Conservation (phyloP, 1,140 invertebrate genomes). For the Halictus rubicundus region DNA sequence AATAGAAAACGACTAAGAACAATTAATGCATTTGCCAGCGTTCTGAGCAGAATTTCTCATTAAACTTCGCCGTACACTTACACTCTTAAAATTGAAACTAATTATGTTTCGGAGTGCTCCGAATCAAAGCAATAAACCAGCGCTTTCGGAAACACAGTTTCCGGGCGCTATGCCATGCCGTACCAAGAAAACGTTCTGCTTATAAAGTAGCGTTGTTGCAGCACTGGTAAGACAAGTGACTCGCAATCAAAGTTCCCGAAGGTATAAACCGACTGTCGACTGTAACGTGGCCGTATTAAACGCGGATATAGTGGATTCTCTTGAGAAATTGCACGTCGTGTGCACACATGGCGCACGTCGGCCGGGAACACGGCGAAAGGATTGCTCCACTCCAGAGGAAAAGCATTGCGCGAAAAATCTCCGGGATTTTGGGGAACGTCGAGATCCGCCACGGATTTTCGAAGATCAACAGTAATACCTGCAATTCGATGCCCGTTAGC, state of each 20-base stretch:
- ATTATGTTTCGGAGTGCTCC: too few species aligned
- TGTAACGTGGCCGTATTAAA: neutral
- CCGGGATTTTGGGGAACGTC: neutral
- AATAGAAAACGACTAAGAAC: too few species aligned
- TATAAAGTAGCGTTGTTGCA: neutral
- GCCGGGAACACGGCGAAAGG: neutral
- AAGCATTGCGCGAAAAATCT: constrained; percentile 1
- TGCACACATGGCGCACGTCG: neutral
- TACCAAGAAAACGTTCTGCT: neutral
- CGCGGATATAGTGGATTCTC: neutral
- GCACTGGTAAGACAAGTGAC: neutral
- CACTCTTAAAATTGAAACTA: too few species aligned
- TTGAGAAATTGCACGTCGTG: constrained; percentile 53
- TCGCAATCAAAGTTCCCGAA: constrained; percentile 1
- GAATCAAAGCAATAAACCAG: neutral
- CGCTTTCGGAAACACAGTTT: neutral
- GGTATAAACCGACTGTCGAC: neutral
- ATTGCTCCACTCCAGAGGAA: neutral
- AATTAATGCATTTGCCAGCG: too few species aligned
- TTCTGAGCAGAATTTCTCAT: too few species aligned
- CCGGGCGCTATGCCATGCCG: neutral
- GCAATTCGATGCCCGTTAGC: neutral
- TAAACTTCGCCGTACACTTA: too few species aligned
- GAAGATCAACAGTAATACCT: neutral
- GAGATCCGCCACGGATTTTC: neutral